Evolutionary conservation across 2,797 vertebrate species (phyloP).

Genomic region (Sebastes iracundus): DNA sequence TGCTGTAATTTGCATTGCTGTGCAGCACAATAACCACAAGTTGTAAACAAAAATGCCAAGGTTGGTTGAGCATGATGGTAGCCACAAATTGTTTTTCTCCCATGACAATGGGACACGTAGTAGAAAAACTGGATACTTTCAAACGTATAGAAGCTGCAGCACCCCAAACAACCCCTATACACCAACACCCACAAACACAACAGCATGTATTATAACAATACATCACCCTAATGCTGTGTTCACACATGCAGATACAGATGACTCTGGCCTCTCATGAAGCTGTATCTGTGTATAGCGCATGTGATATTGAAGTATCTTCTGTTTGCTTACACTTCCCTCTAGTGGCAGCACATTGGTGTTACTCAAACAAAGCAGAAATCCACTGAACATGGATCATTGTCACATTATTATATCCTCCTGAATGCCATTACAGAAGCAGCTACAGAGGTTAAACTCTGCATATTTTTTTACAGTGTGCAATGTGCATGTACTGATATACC

Average conservation of each 20-base stretch:
- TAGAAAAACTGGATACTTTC: background rate
- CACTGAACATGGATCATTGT: background rate
- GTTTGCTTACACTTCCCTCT: slow-evolving; percentile 61
- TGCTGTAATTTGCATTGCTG: background rate
- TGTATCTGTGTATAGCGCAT: background rate
- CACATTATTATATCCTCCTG: background rate
- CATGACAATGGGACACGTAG: background rate
- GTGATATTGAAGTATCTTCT: background rate
- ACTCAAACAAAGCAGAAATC: background rate
- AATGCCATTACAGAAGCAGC: background rate
- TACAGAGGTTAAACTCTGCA: background rate
- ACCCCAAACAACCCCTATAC: background rate
- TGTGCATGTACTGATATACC: background rate
- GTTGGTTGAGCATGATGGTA: background rate
- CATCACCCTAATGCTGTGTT: background rate
- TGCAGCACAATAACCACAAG: background rate
- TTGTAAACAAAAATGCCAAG: background rate
- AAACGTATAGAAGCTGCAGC: background rate
- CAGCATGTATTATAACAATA: background rate
- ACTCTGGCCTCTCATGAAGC: background rate
- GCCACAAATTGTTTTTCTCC: background rate
- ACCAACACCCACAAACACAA: background rate
- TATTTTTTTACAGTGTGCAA: background rate
- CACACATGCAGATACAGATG: background rate
- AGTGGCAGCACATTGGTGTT: slow-evolving; percentile 20